Evolutionary conservation across 1,140 invertebrate species (phyloP), one percentile per base, ranked within the genome.

Genomic region (Ceratitis capitata): DNA sequence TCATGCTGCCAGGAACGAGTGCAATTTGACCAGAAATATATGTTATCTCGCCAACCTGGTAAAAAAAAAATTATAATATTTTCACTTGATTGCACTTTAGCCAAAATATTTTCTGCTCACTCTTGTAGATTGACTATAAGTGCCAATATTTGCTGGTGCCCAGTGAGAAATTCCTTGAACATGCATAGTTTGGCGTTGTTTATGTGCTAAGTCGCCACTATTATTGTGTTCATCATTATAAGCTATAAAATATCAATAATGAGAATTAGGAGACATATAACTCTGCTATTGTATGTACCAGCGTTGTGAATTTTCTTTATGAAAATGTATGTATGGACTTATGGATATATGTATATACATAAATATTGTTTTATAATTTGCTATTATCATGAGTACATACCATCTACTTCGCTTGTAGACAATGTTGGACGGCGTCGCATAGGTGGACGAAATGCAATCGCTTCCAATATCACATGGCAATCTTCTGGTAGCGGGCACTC

Each of bases 121-220:
- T 93, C 95, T 95, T 85, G 97, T 94, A 35, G 96, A 96, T 93
- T 99, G 98, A 90, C 97, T 98, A 92, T 98, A 99, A 45, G 98
- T 98, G 19, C 98, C 98, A 87, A 99, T 98, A 90, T 98, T 98
- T 58, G 97, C 97, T 6, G 98, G 97, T 5, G 98, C 97, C 98
- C 98, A 99, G 92, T 98, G 97, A 32, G 97, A 98, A 85, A 98
- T 95, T 82, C 97, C 96, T 92, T 98, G 98, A 39, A 98, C 97
- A 92, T 98, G 97, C 96, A 98, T 96, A 12, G 95, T 96, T 61
- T 91, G 89, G 0, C 91, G 86, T 89, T 89, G 0, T 87, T 51
- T 56, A 12, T 26, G 9, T 2, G 23, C 23, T 23, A 7, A 39
- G 35, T 69, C 64, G 9, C 35, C 26, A 16, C 32, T 69, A 69